Conservation (phyloP, 2,113 vertebrate genomes). For the Caracal caracal region DNA sequence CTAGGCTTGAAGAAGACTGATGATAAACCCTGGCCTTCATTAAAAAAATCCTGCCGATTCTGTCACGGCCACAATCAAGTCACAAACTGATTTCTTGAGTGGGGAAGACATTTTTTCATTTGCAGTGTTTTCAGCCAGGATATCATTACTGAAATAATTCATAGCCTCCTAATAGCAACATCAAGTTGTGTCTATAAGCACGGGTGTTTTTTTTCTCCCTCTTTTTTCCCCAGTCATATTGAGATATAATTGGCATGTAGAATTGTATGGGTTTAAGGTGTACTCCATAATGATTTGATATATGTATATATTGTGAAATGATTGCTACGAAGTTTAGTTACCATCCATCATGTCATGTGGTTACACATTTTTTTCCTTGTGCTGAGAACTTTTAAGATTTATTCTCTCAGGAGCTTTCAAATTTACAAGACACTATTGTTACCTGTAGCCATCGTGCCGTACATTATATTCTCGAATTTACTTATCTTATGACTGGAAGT, state of each 20-base stretch:
- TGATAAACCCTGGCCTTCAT: not conserved
- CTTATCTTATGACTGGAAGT: not conserved
- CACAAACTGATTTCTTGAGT: not conserved
- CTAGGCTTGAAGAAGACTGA: not conserved
- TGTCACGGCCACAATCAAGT: not conserved
- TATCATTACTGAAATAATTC: not conserved
- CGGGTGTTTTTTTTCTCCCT: no score
- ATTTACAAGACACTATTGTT: not conserved
- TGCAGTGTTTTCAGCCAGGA: not conserved
- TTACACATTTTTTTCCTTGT: not conserved
- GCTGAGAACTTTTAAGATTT: not conserved
- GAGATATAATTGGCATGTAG: not conserved
- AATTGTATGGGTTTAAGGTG: not conserved
- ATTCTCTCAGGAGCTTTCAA: not conserved
- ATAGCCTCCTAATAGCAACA: not conserved
- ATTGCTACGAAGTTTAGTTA: not conserved
- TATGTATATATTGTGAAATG: not conserved
- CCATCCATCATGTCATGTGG: not conserved
- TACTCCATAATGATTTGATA: not conserved
- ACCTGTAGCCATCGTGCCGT: not conserved
- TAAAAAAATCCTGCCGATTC: not conserved
- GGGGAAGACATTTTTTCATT: not conserved
- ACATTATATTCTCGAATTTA: not conserved
- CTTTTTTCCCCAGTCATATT: not conserved
- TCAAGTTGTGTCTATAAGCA: not conserved